Base-by-base conservation (phyloP, 2,113 vertebrate species). In the Hucho hucho region DNA sequence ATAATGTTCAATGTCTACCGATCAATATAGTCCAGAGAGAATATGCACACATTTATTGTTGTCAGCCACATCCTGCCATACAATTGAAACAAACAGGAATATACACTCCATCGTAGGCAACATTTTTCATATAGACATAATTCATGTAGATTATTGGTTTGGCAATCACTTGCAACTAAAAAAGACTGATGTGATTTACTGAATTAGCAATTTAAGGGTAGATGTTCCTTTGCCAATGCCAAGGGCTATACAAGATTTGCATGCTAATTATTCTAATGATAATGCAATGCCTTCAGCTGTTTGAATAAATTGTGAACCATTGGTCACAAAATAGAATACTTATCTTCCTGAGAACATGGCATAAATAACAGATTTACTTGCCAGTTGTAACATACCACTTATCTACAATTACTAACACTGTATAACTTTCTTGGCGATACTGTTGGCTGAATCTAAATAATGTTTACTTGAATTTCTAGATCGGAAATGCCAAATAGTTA, bases 261-360 rank as follows among this genome's bases (percentile, higher is more conserved):
- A 94, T 94, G 91, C 91, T 94, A 93, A 94, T 94, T 90, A 90
- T 91, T 90, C 88, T 90, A 92, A 92, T 92, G 91, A 91, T 92
- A 92, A 93, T 91, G 90, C 91, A 87, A 91, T 87, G 90, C 90
- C 91, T 82, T 82, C 12, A 91, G 93, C 89, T 89, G 83, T 86
- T 80, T 86, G 79, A 90, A 91, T 88, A 91, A 91, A 93, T 90
- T 90, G 88, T 75, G 78, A 91, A 86, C 86, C 89, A 92, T 76
- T 87, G 88, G 90, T 89, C 87, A 91, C 81, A 88, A 85, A 89
- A 67, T 67, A 75, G 81, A 88, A 86, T 75, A 86, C 89, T 90
- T 91, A 92, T 92, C 91, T 89, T 77, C 6, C 75, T 29, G 59
- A 81, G 87, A 91, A 90, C 89, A 90, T 86, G 87, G 81, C 87